Conservation (phyloP, 2,113 vertebrate species). For the Antidorcas marsupialis region DNA sequence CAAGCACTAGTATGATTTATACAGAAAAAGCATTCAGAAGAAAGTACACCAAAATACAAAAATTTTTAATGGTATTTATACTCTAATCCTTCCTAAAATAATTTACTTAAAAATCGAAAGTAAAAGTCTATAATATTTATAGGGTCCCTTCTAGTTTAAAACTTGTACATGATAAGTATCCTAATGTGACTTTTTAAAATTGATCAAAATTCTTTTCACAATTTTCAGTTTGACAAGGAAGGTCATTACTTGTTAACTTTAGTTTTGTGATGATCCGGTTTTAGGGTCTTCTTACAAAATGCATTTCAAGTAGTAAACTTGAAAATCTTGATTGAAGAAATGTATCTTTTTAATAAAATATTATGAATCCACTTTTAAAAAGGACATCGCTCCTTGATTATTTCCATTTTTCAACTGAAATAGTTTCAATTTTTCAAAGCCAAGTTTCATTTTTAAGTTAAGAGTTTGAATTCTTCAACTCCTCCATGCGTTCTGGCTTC, state of each 20-base stretch:
- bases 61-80: background rate
- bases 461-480: constrained; percentile 18
- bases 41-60: background rate
- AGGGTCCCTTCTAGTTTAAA: background rate
- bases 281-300: background rate
- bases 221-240: background rate
- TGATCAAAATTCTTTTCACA: constrained; percentile 29
- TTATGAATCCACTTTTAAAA: background rate
- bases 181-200: constrained; percentile 13
- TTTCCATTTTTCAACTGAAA: background rate
- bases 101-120: background rate
- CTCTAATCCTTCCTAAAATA: background rate
- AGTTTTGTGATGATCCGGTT: background rate
- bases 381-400: background rate
- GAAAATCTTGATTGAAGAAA: background rate
- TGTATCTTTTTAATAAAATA: constrained; percentile 11
- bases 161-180: background rate
- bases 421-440: constrained; percentile 6
- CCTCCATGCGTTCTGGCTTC: background rate
- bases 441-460: constrained; percentile 48
- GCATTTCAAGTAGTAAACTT: background rate
- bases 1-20: background rate
- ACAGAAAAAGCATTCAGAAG: background rate
- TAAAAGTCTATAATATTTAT: background rate
- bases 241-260: background rate